Percentiles rank a stretch among this genome's conserved stretches.
These are phyloP conservation scores for Galerucella nymphaeae DNA, from an alignment of 2,888 invertebrate species.

Conservation along the genomic window DNA sequence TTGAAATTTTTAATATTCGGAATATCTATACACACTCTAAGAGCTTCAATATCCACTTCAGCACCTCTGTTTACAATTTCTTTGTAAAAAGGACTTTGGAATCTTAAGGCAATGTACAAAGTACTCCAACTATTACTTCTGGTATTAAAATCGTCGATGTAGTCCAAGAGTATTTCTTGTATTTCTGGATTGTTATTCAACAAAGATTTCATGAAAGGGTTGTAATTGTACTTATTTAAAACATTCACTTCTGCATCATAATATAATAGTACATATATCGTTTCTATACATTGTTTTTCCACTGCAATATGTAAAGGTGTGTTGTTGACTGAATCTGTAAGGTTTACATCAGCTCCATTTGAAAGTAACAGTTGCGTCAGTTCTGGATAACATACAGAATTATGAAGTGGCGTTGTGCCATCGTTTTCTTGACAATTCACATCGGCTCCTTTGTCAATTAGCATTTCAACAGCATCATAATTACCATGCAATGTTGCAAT, in stretches of 20 bases:
- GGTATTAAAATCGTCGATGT: conserved; percentile 50
- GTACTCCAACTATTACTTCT: conserved; percentile 41
- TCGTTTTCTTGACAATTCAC: conserved; percentile 48
- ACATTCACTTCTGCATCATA: conserved; percentile 52
- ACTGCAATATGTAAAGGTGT: conserved; percentile 54
- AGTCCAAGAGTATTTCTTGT: conserved; percentile 49
- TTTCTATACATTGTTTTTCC: conserved; percentile 42
- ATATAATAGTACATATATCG: conserved; percentile 54
- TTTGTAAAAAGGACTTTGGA: conserved; percentile 43
- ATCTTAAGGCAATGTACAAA: conserved; percentile 47
- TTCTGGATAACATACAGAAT: conserved; percentile 44
- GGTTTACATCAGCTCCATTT: conserved; percentile 52
- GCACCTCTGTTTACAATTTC: conserved; percentile 50
- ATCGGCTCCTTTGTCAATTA: conserved; percentile 51
- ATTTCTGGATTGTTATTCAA: conserved; percentile 39
- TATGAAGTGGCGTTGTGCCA: conserved; percentile 51
- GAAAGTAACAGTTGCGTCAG: conserved; percentile 48
- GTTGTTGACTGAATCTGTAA: conserved; percentile 45
- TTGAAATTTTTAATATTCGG: conserved; percentile 44
- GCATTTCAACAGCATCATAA: conserved; percentile 38
- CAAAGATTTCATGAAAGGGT: conserved; percentile 52
- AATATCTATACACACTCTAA: conserved; percentile 38
- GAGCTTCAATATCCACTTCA: conserved; percentile 38
- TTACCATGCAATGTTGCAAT: conserved; percentile 43
- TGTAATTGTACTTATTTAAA: conserved; percentile 31